Conservation (phyloP, 2,797 vertebrate species). For the Tokudaia muenninki region DNA sequence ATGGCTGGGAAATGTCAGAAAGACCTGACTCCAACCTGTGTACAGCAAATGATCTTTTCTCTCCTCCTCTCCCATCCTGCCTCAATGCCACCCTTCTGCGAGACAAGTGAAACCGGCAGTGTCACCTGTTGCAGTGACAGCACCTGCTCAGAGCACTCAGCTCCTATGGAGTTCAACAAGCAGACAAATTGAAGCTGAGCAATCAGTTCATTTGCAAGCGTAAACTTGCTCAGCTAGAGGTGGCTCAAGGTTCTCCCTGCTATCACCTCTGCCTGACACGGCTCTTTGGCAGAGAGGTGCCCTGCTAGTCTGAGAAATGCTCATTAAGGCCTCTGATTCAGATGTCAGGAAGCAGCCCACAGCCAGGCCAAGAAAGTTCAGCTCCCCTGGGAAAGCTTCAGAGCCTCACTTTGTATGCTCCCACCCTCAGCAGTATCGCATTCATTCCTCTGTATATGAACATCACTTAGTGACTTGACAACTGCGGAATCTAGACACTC, state of each 20-base stretch:
- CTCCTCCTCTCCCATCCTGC: neutral
- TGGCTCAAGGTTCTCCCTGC: neutral
- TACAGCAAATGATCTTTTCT: fast-evolving
- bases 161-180: constrained; percentile 50
- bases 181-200: constrained; percentile 13
- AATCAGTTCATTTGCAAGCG: constrained; percentile 67
- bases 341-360: constrained; percentile 42
- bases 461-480: neutral
- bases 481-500: neutral
- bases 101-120: constrained; percentile 5
- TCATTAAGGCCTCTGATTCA: constrained; percentile 53
- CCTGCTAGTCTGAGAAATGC: constrained; percentile 52
- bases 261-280: constrained; percentile 58
- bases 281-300: neutral
- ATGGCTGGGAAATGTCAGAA: neutral
- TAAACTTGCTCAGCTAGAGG: constrained; percentile 48
- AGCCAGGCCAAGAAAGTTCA: constrained; percentile 22
- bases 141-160: constrained; percentile 23
- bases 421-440: fast-evolving
- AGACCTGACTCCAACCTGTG: neutral
- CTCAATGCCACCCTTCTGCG: neutral
- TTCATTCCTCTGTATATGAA: neutral
- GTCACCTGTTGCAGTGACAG: neutral
- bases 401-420: neutral
- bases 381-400: constrained; percentile 39